Evolutionary conservation across 2,113 vertebrate species (phyloP).

Genomic region (Camelus bactrianus): DNA sequence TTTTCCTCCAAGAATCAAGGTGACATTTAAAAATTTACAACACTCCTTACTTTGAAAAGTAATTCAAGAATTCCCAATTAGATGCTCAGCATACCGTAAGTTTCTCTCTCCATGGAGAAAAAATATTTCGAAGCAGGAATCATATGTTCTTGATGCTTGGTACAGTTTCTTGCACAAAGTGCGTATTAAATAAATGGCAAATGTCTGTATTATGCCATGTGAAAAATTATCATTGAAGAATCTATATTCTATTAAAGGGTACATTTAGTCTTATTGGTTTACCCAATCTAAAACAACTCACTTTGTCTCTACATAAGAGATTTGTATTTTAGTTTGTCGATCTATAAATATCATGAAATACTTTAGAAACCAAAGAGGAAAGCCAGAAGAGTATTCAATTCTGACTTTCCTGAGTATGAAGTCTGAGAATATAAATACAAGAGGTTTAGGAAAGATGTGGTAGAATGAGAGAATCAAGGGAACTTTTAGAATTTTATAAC

Average conservation of each 20-base stretch:
- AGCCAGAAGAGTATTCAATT: neutral
- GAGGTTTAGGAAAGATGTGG: neutral
- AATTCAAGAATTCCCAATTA: neutral
- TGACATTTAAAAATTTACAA: conserved; percentile 31
- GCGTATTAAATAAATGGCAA: conserved; percentile 14
- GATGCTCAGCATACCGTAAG: neutral
- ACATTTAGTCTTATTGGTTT: neutral
- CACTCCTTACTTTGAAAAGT: conserved; percentile 21
- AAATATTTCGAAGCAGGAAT: neutral
- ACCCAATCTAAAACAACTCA: conserved; percentile 31
- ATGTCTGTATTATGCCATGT: neutral
- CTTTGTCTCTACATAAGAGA: neutral
- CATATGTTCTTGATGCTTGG: neutral
- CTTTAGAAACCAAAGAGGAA: neutral
- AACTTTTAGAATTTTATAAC: neutral
- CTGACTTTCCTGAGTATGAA: neutral
- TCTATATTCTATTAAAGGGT: neutral
- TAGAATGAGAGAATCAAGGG: neutral
- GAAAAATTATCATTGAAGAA: neutral
- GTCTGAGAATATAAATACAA: neutral
- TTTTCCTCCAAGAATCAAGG: neutral
- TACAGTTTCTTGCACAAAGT: neutral
- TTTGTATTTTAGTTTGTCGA: conserved; percentile 41
- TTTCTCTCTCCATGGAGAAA: conserved; percentile 21
- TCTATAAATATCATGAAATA: neutral